Percentiles rank a stretch among this genome's conserved stretches.
phyloP scores from a whole-genome alignment of 2,888 invertebrate species.

The Dorcus hopei region DNA sequence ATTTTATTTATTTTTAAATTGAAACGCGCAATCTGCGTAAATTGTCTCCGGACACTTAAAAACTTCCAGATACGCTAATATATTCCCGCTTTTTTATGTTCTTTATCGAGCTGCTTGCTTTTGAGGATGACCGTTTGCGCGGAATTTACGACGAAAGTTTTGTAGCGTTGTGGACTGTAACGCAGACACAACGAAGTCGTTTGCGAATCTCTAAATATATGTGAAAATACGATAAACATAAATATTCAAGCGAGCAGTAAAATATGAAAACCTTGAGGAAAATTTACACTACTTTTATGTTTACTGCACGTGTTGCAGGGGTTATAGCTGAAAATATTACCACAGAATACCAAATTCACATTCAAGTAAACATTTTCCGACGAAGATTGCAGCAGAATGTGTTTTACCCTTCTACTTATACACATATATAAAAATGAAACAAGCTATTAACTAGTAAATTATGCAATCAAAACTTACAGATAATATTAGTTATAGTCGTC shows the following conservation, averaged over 20 bases:
- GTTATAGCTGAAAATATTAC: constrained; percentile 28
- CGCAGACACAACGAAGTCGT: not conserved
- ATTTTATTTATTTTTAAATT: constrained; percentile 9
- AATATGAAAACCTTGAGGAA: constrained; percentile 40
- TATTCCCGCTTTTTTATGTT: too few relatives aligned
- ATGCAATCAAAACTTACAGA: too few relatives aligned
- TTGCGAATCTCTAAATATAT: constrained; percentile 19
- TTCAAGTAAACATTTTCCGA: not conserved
- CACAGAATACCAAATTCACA: constrained; percentile 19
- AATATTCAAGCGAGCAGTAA: constrained; percentile 39
- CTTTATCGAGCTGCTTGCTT: too few relatives aligned
- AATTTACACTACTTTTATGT: constrained; percentile 38
- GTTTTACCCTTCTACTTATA: too few relatives aligned
- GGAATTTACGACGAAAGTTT: too few relatives aligned
- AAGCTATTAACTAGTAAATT: too few relatives aligned
- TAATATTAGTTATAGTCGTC: too few relatives aligned
- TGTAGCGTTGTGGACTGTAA: too few relatives aligned
- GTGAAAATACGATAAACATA: constrained; percentile 30
- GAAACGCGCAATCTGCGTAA: constrained; percentile 1
- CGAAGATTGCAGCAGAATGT: too few relatives aligned
- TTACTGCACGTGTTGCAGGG: constrained; percentile 34
- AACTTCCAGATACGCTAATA: constrained; percentile 2
- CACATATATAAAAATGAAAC: too few relatives aligned
- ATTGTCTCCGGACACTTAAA: constrained; percentile 3
- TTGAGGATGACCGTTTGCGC: too few relatives aligned